These are phyloP conservation scores for Probosciger aterrimus DNA, from an alignment of 2,113 vertebrate genomes.

Conservation along the genomic window DNA sequence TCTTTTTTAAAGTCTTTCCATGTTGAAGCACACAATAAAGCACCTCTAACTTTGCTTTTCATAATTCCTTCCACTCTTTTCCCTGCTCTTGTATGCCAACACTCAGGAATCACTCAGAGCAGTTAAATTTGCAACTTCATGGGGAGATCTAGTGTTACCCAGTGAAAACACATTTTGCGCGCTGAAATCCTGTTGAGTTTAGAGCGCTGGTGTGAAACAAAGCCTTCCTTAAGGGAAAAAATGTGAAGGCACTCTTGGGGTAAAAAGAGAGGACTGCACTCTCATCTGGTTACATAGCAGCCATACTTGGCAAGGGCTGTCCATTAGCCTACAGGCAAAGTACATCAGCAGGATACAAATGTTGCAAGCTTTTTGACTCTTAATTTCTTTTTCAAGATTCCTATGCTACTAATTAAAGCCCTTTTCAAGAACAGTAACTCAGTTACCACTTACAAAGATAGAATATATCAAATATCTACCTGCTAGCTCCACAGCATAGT, in stretches of 20 bases:
- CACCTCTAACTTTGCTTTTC: not conserved
- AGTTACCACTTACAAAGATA: not conserved
- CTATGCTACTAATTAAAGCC: not conserved
- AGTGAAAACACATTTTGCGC: not conserved
- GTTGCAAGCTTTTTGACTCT: not conserved
- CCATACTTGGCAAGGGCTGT: not conserved
- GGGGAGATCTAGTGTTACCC: not conserved
- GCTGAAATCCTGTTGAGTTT: not conserved
- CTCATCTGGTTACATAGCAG: not conserved
- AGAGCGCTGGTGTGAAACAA: not conserved
- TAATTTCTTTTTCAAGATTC: not conserved
- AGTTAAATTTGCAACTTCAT: not conserved
- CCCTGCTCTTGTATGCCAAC: fast-evolving
- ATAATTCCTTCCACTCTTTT: not conserved
- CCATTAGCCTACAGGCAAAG: not conserved
- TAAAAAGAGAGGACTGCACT: not conserved
- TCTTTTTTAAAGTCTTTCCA: not conserved
- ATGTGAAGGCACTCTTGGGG: not conserved
- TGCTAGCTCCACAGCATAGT: not conserved
- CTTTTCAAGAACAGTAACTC: not conserved
- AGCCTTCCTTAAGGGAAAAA: not conserved
- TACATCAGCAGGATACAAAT: not conserved
- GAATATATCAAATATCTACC: not conserved
- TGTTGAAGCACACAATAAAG: not conserved
- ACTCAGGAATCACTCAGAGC: fast-evolving